A percentile compares a stretch with the other conserved stretches of the same genome.
Evolutionary conservation across 1,140 invertebrate species (phyloP).

Genomic region (Drosophila sucinea): DNA sequence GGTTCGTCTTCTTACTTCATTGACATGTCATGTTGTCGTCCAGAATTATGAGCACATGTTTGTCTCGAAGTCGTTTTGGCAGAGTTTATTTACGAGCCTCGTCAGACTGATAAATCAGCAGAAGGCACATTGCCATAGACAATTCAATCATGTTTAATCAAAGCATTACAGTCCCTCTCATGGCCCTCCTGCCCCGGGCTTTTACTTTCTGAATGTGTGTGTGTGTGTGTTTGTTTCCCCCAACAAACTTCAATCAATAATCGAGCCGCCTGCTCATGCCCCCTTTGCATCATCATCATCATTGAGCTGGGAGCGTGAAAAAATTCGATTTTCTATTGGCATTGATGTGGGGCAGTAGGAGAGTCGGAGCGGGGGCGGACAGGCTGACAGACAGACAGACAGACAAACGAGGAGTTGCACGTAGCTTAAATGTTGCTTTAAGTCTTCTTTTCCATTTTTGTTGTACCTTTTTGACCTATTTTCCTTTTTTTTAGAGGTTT

Average conservation of each 20-base stretch:
- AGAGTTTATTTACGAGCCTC: slow-evolving; percentile 38
- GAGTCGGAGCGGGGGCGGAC: slow-evolving; percentile 17
- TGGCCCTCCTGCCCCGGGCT: background rate
- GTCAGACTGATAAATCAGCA: slow-evolving; percentile 42
- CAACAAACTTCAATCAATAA: slow-evolving; percentile 68
- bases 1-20: background rate
- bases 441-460: slow-evolving; percentile 43
- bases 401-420: background rate
- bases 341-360: slow-evolving; percentile 56
- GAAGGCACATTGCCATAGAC: slow-evolving; percentile 55
- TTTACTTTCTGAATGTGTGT: slow-evolving; percentile 11
- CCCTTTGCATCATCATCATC: slow-evolving; percentile 42
- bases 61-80: slow-evolving; percentile 16
- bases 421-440: slow-evolving; percentile 46
- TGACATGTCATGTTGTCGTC: slow-evolving; percentile 11
- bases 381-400: background rate
- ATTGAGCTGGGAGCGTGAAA: slow-evolving; percentile 40
- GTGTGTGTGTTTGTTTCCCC: slow-evolving; percentile 24
- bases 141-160: slow-evolving; percentile 80
- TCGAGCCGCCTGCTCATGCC: slow-evolving; percentile 33
- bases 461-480: slow-evolving; percentile 75
- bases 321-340: slow-evolving; percentile 71
- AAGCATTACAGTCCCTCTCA: slow-evolving; percentile 53
- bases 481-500: slow-evolving; percentile 49
- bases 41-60: slow-evolving; percentile 28